phyloP scores from a whole-genome alignment of 2,113 vertebrate species.

The Paradisaea rubra region DNA sequence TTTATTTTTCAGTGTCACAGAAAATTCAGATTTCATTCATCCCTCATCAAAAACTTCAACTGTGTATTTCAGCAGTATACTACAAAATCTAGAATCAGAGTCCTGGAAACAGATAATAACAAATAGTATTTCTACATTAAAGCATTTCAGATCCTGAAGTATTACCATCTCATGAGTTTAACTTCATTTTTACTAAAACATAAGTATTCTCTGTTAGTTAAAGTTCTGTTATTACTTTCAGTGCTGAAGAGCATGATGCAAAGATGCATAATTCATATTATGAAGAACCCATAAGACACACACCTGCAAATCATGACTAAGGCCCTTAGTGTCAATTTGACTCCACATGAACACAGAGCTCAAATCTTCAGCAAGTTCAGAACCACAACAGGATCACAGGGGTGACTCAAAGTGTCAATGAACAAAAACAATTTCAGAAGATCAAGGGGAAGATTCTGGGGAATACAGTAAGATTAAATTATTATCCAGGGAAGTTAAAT shows the following conservation, averaged over 20 bases:
- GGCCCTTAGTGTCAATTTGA: not conserved
- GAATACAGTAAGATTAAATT: not conserved
- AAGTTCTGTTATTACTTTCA: not conserved
- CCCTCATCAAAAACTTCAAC: not conserved
- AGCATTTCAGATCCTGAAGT: not conserved
- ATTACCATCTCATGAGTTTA: not conserved
- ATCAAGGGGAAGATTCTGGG: not conserved
- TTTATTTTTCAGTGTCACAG: not conserved
- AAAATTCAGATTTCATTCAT: not conserved
- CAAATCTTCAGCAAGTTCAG: not conserved
- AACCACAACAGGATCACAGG: not conserved
- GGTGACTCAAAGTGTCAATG: not conserved
- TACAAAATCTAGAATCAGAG: not conserved
- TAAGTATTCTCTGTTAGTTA: not conserved
- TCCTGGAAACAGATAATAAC: not conserved
- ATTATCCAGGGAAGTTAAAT: not conserved
- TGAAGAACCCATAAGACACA: not conserved
- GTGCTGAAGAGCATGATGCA: not conserved
- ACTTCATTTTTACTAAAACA: not conserved
- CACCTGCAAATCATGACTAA: not conserved
- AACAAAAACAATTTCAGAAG: not conserved
- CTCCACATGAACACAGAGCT: not conserved
- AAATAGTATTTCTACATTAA: not conserved
- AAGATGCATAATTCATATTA: not conserved
- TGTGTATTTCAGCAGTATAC: not conserved